A percentile compares a stretch with the other conserved stretches of the same genome.
Evolutionary conservation across 2,888 invertebrate species (phyloP).

Genomic region (Hemistola chrysoprasaria): DNA sequence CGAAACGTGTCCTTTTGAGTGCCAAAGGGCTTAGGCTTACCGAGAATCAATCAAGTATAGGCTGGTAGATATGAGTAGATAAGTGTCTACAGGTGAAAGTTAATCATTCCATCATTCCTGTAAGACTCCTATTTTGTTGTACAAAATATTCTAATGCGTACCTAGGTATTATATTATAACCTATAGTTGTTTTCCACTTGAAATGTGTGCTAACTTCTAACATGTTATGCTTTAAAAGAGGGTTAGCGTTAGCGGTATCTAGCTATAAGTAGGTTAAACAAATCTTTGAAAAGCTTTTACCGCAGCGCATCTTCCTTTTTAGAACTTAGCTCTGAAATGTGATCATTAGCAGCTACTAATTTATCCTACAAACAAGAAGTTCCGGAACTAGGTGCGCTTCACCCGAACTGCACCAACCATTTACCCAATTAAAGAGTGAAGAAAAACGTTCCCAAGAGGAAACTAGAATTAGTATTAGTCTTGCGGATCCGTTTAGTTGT

Average conservation of each 20-base stretch:
- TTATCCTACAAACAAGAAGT: conserved; percentile 25
- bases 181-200: no score
- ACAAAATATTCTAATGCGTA: no score
- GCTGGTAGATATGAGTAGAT: no score
- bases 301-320: conserved; percentile 12
- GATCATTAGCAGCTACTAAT: conserved; percentile 24
- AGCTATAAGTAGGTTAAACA: no score
- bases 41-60: no score
- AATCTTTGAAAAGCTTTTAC: neutral
- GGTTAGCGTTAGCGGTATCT: no score
- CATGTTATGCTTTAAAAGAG: neutral
- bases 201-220: no score
- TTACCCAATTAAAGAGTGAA: conserved; percentile 52
- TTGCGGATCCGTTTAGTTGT: conserved; percentile 39
- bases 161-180: neutral
- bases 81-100: no score
- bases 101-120: no score
- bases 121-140: no score
- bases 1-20: conserved; percentile 18
- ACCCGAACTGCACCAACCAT: conserved; percentile 39
- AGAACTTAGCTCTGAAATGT: conserved; percentile 19
- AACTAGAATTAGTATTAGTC: conserved; percentile 48
- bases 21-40: conserved; percentile 3
- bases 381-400: conserved; percentile 20
- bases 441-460: conserved; percentile 41